Evolutionary conservation across 1,140 invertebrate species (phyloP).

Genomic region (Ceratina calcarata): DNA sequence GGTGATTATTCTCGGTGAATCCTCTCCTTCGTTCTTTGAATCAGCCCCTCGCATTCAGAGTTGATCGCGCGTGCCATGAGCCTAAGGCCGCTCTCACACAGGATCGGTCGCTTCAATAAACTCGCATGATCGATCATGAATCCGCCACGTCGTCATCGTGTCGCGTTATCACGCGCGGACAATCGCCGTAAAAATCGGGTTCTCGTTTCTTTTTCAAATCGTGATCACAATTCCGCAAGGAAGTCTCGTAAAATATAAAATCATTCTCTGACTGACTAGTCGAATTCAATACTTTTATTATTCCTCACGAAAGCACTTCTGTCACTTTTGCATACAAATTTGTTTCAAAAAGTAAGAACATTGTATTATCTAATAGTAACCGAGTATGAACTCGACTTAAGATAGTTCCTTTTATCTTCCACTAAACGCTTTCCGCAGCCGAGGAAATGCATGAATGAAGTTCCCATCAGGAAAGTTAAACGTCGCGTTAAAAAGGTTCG

Average conservation of each 20-base stretch:
- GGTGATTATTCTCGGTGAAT: slow-evolving; percentile 10
- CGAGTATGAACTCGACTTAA: not conserved
- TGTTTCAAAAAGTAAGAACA: too few species aligned
- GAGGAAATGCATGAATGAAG: slow-evolving; percentile 9
- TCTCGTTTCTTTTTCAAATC: too few species aligned
- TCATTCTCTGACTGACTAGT: too few species aligned
- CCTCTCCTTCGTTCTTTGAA: not conserved
- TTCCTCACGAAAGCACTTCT: too few species aligned
- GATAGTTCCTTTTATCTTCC: not conserved
- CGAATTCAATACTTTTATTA: too few species aligned
- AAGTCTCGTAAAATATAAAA: too few species aligned
- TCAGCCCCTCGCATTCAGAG: not conserved
- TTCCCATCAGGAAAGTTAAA: slow-evolving; percentile 38
- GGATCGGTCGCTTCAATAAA: not conserved
- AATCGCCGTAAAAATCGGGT: too few species aligned
- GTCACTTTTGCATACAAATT: too few species aligned
- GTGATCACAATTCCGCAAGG: too few species aligned
- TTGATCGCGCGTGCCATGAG: slow-evolving; percentile 22
- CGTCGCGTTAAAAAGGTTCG: slow-evolving; percentile 24
- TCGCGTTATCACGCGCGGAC: too few species aligned
- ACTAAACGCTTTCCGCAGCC: not conserved
- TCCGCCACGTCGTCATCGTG: too few species aligned
- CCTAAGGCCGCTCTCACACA: slow-evolving; percentile 15
- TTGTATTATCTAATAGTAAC: not conserved
- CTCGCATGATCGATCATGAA: not conserved